phyloP scores from a whole-genome alignment of 30 jellyfish, hydroid and myxozoan species.

The Turritopsis rubra region DNA sequence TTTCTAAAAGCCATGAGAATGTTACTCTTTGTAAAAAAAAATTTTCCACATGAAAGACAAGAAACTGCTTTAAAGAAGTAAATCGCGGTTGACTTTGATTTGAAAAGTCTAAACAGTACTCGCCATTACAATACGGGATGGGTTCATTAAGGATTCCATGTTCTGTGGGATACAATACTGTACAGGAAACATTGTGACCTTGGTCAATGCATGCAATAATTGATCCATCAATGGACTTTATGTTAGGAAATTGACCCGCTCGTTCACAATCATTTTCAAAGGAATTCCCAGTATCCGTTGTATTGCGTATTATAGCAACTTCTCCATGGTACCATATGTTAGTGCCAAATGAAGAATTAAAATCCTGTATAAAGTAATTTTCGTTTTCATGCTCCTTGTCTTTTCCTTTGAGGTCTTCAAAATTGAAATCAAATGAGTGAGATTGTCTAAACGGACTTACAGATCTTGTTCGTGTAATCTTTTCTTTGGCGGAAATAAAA shows the following conservation, averaged over 20 bases:
- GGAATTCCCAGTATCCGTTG: neutral
- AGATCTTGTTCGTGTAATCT: neutral
- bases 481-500: neutral
- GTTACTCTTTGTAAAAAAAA: neutral
- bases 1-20: neutral
- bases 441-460: neutral
- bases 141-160: neutral
- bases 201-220: neutral
- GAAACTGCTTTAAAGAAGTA: neutral
- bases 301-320: neutral
- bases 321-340: neutral
- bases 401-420: neutral
- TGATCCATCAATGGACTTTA: neutral
- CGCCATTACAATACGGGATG: neutral
- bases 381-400: neutral
- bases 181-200: neutral
- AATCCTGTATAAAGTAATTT: neutral
- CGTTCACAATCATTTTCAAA: neutral
- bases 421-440: neutral
- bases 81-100: neutral
- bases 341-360: neutral
- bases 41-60: neutral
- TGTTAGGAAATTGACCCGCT: too few relatives aligned
- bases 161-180: neutral
- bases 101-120: neutral